Evolutionary conservation across 2,888 invertebrate species (phyloP), one percentile per base, ranked within the genome.

Genomic region (Limnephilus marmoratus): DNA sequence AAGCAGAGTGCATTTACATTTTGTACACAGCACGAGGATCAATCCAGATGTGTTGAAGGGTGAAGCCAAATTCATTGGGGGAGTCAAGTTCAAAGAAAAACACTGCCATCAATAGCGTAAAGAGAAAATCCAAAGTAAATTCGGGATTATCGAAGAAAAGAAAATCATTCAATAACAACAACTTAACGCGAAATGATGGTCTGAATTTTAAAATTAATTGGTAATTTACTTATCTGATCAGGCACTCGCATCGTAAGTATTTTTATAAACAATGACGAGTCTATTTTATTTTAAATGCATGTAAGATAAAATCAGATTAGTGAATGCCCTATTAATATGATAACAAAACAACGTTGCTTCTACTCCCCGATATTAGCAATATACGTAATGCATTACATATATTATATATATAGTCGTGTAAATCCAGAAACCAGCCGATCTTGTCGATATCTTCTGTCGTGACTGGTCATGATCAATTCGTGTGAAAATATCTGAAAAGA

Each of bases 1-100:
- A 88, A 80, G 88, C 34, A 53, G 80, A 68, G 34, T 88, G 80
- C 88, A 88, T 88, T 88, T 88, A 68, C 88, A 88, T 85, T 18
- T 3, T 85, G 85, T 88, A 88, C 34, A 88, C 15, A 53, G 34
- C 18, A 80, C 18, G 53, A 80, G 34, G 68, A 68, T n/a, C 68
- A 68, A 9, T 68, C 68, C n/a, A 68, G 68, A 68, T n/a, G 68
- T 68, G 68, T 68, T n/a, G 68, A 68, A 68, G 68, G 68, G 24
- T 68, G 24, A 68, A 68, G 24, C 24, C 68, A 68, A 68, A 68
- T 68, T 68, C 24, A 68, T 24, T 1, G n/a, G n/a, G 24, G 68
- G 68, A 18, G 24, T n/a, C 68, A 68, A 68, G 68, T 68, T 68
- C 68, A n/a, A 68, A 68, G 2, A 68, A 68, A 68, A 68, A 68